Percentiles rank a stretch among this genome's conserved stretches.
phyloP scores from a whole-genome alignment of 2,113 vertebrate species.

The Malurus cyaneus region DNA sequence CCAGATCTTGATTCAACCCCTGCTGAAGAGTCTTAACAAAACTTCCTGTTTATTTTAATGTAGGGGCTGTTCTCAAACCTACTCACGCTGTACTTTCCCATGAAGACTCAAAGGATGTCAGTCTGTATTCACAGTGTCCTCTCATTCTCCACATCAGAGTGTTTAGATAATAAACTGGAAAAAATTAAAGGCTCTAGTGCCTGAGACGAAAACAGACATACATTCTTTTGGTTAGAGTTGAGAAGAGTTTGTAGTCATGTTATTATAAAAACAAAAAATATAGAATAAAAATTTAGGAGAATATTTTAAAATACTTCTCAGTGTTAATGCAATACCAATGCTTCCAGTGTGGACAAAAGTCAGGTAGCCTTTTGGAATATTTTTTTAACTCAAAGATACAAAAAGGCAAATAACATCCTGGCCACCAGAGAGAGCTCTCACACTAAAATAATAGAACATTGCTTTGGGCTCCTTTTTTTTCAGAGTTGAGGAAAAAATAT shows the following conservation, averaged over 20 bases:
- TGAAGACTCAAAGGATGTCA: not conserved
- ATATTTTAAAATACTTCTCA: not conserved
- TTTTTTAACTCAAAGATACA: not conserved
- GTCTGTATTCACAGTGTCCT: not conserved
- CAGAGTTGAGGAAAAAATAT: not conserved
- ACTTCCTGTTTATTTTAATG: not conserved
- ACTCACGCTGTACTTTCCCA: not conserved
- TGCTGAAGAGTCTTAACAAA: not conserved
- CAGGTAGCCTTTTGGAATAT: not conserved
- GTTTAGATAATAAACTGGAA: not conserved
- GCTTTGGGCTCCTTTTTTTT: not conserved
- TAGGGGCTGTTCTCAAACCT: not conserved
- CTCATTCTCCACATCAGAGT: not conserved
- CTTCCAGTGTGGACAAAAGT: not conserved
- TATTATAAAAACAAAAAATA: not conserved
- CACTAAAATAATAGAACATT: constrained; percentile 30
- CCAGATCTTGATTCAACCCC: not conserved
- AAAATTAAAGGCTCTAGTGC: not conserved
- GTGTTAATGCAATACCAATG: not conserved
- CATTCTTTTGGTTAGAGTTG: not conserved
- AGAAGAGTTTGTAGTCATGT: not conserved
- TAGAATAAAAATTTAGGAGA: not conserved
- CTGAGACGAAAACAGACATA: not conserved
- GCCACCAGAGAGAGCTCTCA: constrained; percentile 64
- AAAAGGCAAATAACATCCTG: constrained; percentile 41